Evolutionary conservation across 1,140 invertebrate species (phyloP).

Genomic region (Cydia strobilella): DNA sequence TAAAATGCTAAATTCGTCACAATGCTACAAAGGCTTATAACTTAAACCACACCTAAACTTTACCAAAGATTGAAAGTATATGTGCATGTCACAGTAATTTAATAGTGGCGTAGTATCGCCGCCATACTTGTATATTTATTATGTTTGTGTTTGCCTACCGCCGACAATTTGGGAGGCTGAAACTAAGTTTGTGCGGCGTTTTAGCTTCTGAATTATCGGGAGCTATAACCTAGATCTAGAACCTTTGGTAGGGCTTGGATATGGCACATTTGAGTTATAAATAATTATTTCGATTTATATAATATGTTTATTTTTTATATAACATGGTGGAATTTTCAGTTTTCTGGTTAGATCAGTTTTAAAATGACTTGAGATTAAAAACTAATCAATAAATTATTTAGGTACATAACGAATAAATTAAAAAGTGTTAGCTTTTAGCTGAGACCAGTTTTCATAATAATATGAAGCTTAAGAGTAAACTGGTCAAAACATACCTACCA

Average conservation of each 20-base stretch:
- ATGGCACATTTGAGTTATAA: not conserved
- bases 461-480: too few relatives aligned
- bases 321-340: too few relatives aligned
- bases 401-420: too few relatives aligned
- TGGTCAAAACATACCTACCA: too few relatives aligned
- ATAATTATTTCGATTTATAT: not conserved
- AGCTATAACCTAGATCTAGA: not conserved
- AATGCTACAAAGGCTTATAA: not conserved
- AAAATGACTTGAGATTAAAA: too few relatives aligned
- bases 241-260: not conserved
- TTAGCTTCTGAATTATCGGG: not conserved
- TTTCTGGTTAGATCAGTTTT: too few relatives aligned
- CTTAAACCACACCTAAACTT: constrained; percentile 6
- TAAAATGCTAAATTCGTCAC: not conserved
- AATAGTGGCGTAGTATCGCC: constrained; percentile 18
- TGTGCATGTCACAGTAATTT: constrained; percentile 28
- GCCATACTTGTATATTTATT: not conserved
- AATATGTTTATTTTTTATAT: too few relatives aligned
- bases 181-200: not conserved
- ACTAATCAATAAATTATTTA: too few relatives aligned
- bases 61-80: constrained; percentile 24
- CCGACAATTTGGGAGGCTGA: constrained; percentile 7
- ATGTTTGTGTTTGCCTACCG: not conserved
- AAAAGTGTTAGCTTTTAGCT: too few relatives aligned
- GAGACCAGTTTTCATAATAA: too few relatives aligned